A percentile compares a stretch with the other conserved stretches of the same genome.
Evolutionary conservation across 1,140 invertebrate genomes (phyloP).

Genomic region (Bombus impatiens): DNA sequence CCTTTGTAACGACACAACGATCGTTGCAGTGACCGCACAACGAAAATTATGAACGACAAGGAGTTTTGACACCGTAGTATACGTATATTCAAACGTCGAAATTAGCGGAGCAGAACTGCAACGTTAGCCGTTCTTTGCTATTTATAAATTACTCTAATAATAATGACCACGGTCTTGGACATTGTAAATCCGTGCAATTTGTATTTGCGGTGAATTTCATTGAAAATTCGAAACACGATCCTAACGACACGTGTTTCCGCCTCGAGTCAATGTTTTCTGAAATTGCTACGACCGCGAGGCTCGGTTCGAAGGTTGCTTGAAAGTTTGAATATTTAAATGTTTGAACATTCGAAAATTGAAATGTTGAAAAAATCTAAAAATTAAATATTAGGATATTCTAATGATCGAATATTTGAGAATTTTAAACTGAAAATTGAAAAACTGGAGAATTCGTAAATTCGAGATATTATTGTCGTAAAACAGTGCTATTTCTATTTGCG

Average conservation of each 20-base stretch:
- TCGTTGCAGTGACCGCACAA: not conserved
- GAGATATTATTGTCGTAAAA: not conserved
- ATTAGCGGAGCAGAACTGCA: not conserved
- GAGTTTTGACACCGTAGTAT: not conserved
- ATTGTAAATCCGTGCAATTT: not conserved
- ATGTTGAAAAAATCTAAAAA: no score
- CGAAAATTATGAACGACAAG: not conserved
- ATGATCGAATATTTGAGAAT: not conserved
- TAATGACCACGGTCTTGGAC: not conserved
- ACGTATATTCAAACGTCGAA: not conserved
- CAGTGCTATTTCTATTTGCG: not conserved
- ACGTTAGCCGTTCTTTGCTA: not conserved
- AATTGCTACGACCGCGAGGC: not conserved
- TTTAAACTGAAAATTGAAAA: not conserved
- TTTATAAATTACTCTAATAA: slow-evolving; percentile 12
- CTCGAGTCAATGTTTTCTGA: not conserved
- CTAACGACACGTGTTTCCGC: not conserved
- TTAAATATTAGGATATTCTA: no score
- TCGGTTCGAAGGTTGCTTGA: not conserved
- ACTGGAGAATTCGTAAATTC: not conserved
- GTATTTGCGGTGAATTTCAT: not conserved
- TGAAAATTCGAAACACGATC: not conserved
- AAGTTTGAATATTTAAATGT: not conserved
- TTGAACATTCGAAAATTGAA: not conserved
- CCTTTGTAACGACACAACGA: no score